Evolutionary conservation across 1,140 invertebrate species (phyloP), one percentile per base, ranked within the genome.

Genomic region (Sipha flava): DNA sequence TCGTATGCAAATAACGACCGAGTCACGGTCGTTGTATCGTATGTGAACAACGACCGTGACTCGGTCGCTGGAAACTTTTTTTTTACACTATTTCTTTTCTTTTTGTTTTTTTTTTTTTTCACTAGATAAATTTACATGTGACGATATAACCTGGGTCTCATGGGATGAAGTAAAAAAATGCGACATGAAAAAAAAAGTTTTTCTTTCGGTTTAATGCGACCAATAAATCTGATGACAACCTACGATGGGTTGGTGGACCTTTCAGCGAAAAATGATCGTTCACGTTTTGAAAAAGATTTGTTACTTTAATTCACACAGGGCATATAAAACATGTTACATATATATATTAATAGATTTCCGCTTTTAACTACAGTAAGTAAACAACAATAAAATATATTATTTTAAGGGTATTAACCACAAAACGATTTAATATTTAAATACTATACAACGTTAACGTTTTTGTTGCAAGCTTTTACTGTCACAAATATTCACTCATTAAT

Each of bases 81-180:
- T 73, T 73, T 54, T 47, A 47, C 34, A 37, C 40, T 68, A 40
- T 29, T 21, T 37, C 26, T 62, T 62, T n/a, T n/a, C n/a, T n/a
- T n/a, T n/a, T n/a, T n/a, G n/a, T n/a, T n/a, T n/a, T n/a, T 34
- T 52, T 70, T 70, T 52, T 37, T 75, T 75, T 75, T 75, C 18
- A 52, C 49, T 54, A 40, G 72, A 75, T 75, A 75, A 75, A 75
- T 75, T 75, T 75, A 14, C 72, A 75, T 75, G 52, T 21, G 72
- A 75, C 72, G 72, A 57, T 75, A 75, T 57, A 54, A 75, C 72
- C 72, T 54, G 21, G n/a, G 72, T 57, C 49, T 75, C 52, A 1
- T 16, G 72, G 72, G 72, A 57, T 54, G 10, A 34, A 31, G 34
- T 75, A 75, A 57, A 75, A n/a, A 73, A 52, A 73, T 52, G 43